Conservation (phyloP, 2,113 vertebrate species). For the Barbus barbus region DNA sequence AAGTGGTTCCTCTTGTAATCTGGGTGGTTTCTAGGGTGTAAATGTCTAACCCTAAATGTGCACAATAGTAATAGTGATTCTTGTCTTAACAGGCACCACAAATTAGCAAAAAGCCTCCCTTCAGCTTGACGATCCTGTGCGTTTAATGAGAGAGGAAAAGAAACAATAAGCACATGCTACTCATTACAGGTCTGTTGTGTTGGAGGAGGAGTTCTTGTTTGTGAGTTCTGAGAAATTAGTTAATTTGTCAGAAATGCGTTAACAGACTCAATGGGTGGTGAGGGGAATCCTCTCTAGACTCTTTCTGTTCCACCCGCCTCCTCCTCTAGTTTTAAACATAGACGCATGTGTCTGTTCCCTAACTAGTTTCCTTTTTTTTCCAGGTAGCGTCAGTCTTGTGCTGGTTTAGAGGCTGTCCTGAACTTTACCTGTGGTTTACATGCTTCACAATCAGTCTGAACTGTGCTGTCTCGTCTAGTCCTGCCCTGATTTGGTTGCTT, state of each 20-base stretch:
- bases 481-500: not conserved
- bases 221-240: constrained; percentile 14
- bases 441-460: not conserved
- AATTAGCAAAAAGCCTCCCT: not conserved
- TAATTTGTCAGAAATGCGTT: constrained; percentile 15
- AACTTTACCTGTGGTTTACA: not conserved
- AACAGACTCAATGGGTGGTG: not conserved
- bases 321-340: not conserved
- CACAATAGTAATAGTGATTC: not conserved
- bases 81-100: not conserved
- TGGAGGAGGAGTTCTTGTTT: not conserved
- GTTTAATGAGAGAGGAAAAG: not conserved
- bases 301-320: not conserved
- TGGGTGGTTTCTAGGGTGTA: not conserved
- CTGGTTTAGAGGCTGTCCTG: constrained; percentile 1
- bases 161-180: constrained; percentile 5
- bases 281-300: not conserved
- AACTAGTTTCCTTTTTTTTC: not conserved
- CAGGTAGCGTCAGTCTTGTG: not conserved
- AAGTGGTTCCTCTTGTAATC: not conserved
- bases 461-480: not conserved
- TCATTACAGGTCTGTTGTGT: not conserved
- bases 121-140: not conserved
- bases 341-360: not conserved
- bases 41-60: not conserved